phyloP scores from a whole-genome alignment of 35 echinoderm and acorn worm genomes.

The Ophioderma brevispina region DNA sequence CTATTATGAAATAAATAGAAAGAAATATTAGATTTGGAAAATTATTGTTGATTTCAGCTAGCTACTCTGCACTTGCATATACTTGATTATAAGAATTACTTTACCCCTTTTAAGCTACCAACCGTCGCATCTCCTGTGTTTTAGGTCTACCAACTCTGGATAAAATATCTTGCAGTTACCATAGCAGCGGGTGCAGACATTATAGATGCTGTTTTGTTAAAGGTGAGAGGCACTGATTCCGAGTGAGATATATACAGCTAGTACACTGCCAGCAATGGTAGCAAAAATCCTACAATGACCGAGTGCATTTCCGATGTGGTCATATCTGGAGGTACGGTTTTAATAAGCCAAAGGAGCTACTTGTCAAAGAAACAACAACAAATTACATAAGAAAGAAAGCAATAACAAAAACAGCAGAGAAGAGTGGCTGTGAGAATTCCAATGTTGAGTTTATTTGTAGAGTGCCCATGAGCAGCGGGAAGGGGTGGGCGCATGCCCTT shows the following conservation, averaged over 20 bases:
- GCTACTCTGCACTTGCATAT: no score
- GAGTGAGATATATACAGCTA: constrained; percentile 89
- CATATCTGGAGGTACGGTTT: constrained; percentile 95
- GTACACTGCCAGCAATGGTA: constrained; percentile 92
- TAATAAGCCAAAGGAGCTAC: constrained; percentile 90
- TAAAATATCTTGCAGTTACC: constrained; percentile 88
- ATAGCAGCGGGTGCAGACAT: constrained; percentile 97
- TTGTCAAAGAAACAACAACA: no score
- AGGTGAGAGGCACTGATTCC: constrained; percentile 93
- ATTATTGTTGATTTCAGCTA: no score
- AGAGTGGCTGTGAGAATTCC: no score
- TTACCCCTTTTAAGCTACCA: constrained; percentile 50
- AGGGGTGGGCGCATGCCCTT: no score
- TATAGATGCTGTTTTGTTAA: constrained; percentile 89
- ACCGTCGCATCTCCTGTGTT: constrained; percentile 42
- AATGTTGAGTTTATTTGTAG: no score
- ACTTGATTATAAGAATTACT: no score
- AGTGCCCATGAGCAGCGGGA: no score
- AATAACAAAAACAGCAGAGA: no score
- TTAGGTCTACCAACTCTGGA: constrained; percentile 74
- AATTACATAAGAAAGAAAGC: no score
- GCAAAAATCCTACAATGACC: constrained; percentile 81
- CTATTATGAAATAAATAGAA: no score
- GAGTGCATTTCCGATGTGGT: constrained; percentile 87
- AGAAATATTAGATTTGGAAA: no score